Conservation (phyloP, 2,888 invertebrate species). For the Portevinia maculata region DNA sequence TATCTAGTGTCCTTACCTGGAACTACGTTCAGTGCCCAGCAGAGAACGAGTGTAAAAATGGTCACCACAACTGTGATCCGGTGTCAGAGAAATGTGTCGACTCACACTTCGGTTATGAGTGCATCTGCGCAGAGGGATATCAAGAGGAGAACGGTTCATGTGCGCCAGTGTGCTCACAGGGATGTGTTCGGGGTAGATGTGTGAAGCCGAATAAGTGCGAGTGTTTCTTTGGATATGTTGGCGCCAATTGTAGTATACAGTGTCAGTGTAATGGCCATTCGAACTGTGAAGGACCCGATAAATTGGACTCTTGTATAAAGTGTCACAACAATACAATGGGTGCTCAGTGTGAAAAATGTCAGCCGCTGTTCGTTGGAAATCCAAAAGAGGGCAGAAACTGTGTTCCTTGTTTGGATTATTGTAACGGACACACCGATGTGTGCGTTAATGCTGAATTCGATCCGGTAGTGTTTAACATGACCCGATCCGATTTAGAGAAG, state of each 20-base stretch:
- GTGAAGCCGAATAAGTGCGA: slow-evolving; percentile 92
- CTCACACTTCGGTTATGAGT: slow-evolving; percentile 87
- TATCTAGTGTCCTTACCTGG: slow-evolving; percentile 89
- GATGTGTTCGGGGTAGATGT: slow-evolving; percentile 93
- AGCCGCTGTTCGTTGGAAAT: slow-evolving; percentile 95
- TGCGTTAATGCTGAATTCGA: slow-evolving; percentile 87
- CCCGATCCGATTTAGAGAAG: slow-evolving; percentile 85
- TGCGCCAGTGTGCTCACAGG: slow-evolving; percentile 91
- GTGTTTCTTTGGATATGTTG: slow-evolving; percentile 97
- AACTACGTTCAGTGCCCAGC: slow-evolving; percentile 94
- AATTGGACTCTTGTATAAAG: slow-evolving; percentile 90
- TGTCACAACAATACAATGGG: slow-evolving; percentile 98
- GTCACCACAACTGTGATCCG: slow-evolving; percentile 94
- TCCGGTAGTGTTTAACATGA: slow-evolving; percentile 83
- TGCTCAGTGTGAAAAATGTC: slow-evolving; percentile 94
- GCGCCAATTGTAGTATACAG: slow-evolving; percentile 95
- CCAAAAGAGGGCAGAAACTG: slow-evolving; percentile 93
- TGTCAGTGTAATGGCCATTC: slow-evolving; percentile 98
- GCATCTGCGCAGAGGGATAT: slow-evolving; percentile 91
- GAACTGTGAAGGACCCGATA: slow-evolving; percentile 94
- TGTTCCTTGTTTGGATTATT: slow-evolving; percentile 93
- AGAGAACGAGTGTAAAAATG: slow-evolving; percentile 96
- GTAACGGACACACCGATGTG: slow-evolving; percentile 93
- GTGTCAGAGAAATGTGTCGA: slow-evolving; percentile 95
- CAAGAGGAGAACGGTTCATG: slow-evolving; percentile 87